Base-by-base conservation (phyloP, 2,888 invertebrate species). In the Rotaria sp. region DNA sequence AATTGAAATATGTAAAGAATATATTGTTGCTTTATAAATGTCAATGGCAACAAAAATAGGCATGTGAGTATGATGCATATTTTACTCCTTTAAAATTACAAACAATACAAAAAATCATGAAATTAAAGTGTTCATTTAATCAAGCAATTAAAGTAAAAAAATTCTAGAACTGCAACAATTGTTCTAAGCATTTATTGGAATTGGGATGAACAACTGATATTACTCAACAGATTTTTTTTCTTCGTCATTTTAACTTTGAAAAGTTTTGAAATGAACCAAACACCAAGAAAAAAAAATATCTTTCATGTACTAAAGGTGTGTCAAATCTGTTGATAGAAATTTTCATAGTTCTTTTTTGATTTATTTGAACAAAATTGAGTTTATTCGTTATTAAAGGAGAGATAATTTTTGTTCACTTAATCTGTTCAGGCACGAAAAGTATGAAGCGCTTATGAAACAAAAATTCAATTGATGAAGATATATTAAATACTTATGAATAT, bases 41-140 rank as follows among this genome's bases (percentile, higher is more conserved):
- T 97, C 98, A 92, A 94, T 94, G 0, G 93, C 94, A 24, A 93
- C 97, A 87, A 97, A 96, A 96, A 90, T 93, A 97, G 30, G 55
- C 75, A n/a, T 85, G 86, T 50, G 84, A 92, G 94, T 75, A 98
- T 94, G 97, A 97, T 0, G 98, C 98, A 0, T 99, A 99, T 92
- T 99, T 99, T 92, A 98, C 98, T 0, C 98, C 99, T 91, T 97
- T 97, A 92, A 95, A 96, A 89, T 93, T 99, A 26, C 97, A 99
- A 90, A 96, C 97, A 0, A 94, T 97, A 3, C 99, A 99, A 92
- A 95, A 96, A 90, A 97, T 99, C 89, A 93, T 99, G 8, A 96
- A 92, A 1, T 93, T 99, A 4, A 93, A 98, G 85, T 97, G 97
- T 0, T 97, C 99, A 0, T 93, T 97, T 50, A 98, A 97, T n/a